These are phyloP conservation scores for Pogoniulus pusillus DNA, from an alignment of 2,797 vertebrate genomes.

Conservation along the genomic window DNA sequence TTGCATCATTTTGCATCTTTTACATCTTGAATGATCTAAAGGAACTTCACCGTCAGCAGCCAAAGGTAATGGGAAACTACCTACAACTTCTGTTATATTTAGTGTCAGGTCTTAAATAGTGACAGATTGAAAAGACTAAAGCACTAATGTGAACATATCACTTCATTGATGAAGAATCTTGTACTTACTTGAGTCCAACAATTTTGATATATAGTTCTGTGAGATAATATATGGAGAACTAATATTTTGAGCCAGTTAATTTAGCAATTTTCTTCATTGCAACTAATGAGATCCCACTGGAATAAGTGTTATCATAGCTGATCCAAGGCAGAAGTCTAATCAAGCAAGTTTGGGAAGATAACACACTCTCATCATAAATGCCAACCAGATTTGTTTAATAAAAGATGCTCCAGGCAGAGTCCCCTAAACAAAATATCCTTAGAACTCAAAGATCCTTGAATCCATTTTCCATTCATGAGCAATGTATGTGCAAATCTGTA, in stretches of 20 bases:
- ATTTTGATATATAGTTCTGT: neutral
- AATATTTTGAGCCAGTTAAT: conserved; percentile 13
- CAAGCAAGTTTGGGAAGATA: conserved; percentile 3
- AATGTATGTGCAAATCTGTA: neutral
- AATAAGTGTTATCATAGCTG: conserved; percentile 14
- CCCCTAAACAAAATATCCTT: neutral
- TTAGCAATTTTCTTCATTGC: conserved; percentile 22
- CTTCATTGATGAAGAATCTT: neutral
- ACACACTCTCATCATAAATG: neutral
- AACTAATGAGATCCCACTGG: conserved; percentile 28
- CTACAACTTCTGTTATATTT: neutral
- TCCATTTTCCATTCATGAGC: neutral
- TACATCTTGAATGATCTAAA: neutral
- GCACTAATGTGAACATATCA: neutral
- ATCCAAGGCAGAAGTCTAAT: neutral
- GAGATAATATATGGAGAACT: neutral
- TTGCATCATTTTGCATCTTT: neutral
- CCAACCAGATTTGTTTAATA: conserved; percentile 6
- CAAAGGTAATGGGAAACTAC: neutral
- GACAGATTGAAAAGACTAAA: neutral
- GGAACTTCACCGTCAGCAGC: neutral
- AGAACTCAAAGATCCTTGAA: neutral
- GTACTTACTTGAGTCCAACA: neutral
- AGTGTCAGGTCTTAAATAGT: neutral
- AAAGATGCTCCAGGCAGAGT: neutral